These are phyloP conservation scores for Leuciscus waleckii DNA, from an alignment of 2,797 vertebrate genomes.

Conservation along the genomic window DNA sequence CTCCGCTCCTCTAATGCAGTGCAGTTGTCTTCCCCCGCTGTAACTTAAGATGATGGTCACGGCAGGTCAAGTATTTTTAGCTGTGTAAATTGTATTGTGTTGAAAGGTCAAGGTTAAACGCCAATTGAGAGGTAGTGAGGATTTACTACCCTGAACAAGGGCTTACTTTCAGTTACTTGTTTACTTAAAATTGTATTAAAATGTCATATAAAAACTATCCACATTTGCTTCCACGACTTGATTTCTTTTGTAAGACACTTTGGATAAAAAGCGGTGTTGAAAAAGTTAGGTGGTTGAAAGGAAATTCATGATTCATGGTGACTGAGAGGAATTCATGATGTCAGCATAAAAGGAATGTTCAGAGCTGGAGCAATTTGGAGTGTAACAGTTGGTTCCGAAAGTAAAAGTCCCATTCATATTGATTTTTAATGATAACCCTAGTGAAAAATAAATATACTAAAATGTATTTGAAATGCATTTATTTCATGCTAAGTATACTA, in stretches of 20 bases:
- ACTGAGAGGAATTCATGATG: neutral
- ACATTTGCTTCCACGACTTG: neutral
- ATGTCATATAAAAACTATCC: neutral
- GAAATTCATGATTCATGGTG: neutral
- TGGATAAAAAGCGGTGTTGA: neutral
- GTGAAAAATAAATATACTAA: too few species aligned
- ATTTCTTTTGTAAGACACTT: neutral
- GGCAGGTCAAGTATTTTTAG: slow-evolving; percentile 73
- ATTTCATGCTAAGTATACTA: too few species aligned
- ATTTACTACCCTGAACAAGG: slow-evolving; percentile 16
- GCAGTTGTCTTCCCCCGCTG: slow-evolving; percentile 75
- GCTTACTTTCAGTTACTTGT: neutral
- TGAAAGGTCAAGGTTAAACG: slow-evolving; percentile 66
- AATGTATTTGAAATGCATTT: too few species aligned
- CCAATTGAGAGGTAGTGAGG: slow-evolving; percentile 11
- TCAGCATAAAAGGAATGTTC: neutral
- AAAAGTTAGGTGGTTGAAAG: neutral
- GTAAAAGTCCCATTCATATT: neutral
- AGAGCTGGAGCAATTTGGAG: neutral
- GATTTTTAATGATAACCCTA: neutral
- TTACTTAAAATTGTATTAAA: neutral
- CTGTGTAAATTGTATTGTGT: slow-evolving; percentile 73
- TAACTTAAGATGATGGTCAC: slow-evolving; percentile 68
- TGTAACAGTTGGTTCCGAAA: neutral
- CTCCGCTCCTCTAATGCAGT: slow-evolving; percentile 71